Evolutionary conservation across 2,888 invertebrate species (phyloP).

Genomic region (Iphiclides podalirius): DNA sequence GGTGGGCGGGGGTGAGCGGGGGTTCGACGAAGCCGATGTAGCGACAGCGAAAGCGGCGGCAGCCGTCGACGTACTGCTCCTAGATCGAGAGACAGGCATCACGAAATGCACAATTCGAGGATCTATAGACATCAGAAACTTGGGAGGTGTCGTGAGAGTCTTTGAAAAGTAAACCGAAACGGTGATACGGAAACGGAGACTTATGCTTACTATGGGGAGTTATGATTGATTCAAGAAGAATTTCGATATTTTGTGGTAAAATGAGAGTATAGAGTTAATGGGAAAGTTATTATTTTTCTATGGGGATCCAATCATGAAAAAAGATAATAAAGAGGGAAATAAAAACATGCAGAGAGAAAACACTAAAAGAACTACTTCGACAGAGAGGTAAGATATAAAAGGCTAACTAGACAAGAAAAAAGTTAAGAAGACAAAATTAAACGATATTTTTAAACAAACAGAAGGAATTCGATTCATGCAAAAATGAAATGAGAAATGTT

Average conservation of each 20-base stretch:
- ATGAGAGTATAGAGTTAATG: no score
- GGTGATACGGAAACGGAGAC: no score
- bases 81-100: conserved; percentile 46
- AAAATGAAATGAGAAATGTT: conserved; percentile 11
- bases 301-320: no score
- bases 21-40: conserved; percentile 92
- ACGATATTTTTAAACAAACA: neutral
- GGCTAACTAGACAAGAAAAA: neutral
- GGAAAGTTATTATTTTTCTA: no score
- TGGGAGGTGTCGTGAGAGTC: neutral
- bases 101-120: conserved; percentile 2
- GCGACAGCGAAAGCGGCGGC: conserved; percentile 95
- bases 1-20: conserved; percentile 82
- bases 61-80: conserved; percentile 92
- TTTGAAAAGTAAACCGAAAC: no score
- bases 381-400: neutral
- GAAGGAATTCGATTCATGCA: conserved; percentile 12
- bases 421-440: neutral
- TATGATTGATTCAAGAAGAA: neutral
- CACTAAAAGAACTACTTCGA: conserved; percentile 17
- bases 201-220: no score
- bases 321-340: no score
- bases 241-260: no score
- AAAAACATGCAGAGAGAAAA: conserved; percentile 27
- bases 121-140: neutral